These are phyloP conservation scores for Alcedo quadribrachys DNA, from an alignment of 2,797 vertebrate species.

Conservation along the genomic window DNA sequence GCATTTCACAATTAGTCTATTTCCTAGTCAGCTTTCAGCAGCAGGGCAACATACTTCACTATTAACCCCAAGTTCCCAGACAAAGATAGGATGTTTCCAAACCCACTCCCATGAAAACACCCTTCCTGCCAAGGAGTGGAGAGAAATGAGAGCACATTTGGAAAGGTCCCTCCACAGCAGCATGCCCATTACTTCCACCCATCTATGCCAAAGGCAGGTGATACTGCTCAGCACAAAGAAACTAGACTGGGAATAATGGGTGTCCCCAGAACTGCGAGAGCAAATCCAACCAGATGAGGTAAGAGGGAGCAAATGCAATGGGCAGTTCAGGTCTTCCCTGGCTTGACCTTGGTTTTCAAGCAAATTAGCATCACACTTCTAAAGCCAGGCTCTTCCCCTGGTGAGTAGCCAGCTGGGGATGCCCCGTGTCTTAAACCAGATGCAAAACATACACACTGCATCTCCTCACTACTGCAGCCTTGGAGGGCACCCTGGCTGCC, in stretches of 20 bases:
- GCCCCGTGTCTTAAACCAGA: neutral
- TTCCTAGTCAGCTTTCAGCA: neutral
- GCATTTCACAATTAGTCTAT: neutral
- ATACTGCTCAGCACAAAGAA: neutral
- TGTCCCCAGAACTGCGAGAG: neutral
- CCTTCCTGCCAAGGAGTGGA: neutral
- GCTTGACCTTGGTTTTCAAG: constrained; percentile 26
- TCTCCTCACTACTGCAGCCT: neutral
- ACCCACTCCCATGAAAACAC: neutral
- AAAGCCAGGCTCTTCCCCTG: constrained; percentile 30
- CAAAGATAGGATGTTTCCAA: neutral
- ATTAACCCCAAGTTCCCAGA: neutral
- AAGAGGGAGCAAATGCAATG: neutral
- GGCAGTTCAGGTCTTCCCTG: neutral
- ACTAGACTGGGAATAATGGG: neutral
- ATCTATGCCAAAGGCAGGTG: neutral
- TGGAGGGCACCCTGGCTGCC: constrained; percentile 46
- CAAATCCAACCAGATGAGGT: neutral
- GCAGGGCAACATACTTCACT: neutral
- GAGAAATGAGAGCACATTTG: neutral
- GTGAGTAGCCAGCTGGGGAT: constrained; percentile 46
- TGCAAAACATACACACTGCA: neutral
- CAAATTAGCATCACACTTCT: neutral
- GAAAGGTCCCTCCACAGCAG: neutral
- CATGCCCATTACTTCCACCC: neutral